phyloP scores from a whole-genome alignment of 2,797 vertebrate genomes.

The Sebastes itinus region DNA sequence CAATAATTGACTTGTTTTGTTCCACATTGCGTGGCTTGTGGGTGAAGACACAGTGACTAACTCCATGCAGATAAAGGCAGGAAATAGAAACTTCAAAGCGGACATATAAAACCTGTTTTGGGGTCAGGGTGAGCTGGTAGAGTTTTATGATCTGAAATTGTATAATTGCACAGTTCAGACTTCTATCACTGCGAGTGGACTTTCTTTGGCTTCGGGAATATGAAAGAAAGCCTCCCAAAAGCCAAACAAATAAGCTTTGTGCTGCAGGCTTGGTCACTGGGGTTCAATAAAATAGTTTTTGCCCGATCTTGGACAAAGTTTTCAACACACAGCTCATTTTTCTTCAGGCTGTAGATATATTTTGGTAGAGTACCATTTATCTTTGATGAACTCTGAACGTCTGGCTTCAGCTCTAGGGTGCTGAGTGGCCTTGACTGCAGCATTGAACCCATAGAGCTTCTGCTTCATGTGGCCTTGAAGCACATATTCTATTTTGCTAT shows the following conservation, averaged over 20 bases:
- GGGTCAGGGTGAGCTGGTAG: constrained; percentile 4
- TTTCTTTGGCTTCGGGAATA: constrained; percentile 45
- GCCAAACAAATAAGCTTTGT: constrained; percentile 28
- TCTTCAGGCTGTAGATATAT: constrained; percentile 33
- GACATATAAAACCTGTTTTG: constrained; percentile 5
- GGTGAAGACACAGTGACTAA: constrained; percentile 25
- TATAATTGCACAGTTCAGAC: constrained; percentile 44
- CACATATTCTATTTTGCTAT: constrained; percentile 28
- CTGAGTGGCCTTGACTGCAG: background rate
- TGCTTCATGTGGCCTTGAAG: constrained; percentile 37
- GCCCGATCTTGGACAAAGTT: constrained; percentile 8
- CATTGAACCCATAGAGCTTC: background rate
- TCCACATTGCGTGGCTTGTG: constrained; percentile 31
- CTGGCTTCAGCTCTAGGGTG: constrained; percentile 7
- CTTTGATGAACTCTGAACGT: constrained; percentile 47
- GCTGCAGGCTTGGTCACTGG: constrained; percentile 7
- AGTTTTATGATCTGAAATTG: constrained; percentile 34
- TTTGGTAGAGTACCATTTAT: constrained; percentile 41
- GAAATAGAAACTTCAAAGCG: constrained; percentile 57
- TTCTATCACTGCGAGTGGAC: constrained; percentile 10
- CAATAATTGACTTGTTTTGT: constrained; percentile 62
- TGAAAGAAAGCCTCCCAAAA: constrained; percentile 13
- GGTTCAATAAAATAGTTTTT: constrained; percentile 41
- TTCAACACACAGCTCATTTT: constrained; percentile 5
- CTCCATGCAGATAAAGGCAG: constrained; percentile 37